Evolutionary conservation across 2,113 vertebrate genomes (phyloP).

Genomic region (Neotoma lepida): DNA sequence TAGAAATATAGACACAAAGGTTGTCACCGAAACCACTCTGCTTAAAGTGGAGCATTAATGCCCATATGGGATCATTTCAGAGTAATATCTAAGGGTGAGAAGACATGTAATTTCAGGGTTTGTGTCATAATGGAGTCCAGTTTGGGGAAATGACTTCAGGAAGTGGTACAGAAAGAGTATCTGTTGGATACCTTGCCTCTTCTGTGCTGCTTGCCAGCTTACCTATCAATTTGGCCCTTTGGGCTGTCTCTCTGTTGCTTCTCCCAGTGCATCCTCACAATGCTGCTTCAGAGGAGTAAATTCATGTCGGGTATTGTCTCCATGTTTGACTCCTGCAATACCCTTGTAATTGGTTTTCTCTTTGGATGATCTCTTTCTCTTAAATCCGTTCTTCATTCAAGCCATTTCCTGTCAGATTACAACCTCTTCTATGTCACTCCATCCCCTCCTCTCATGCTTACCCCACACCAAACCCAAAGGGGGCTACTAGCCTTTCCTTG

Average conservation of each 20-base stretch:
- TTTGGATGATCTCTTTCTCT: not conserved
- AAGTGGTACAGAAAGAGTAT: not conserved
- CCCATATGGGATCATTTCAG: not conserved
- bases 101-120: not conserved
- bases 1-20: not conserved
- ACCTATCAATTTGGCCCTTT: not conserved
- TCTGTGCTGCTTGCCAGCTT: not conserved
- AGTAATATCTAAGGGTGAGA: not conserved
- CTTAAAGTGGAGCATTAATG: not conserved
- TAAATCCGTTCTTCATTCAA: not conserved
- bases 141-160: constrained; percentile 26
- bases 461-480: not conserved
- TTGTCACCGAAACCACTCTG: not conserved
- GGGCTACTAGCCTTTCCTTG: not conserved
- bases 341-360: not conserved
- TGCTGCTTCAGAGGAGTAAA: too few species aligned
- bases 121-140: not conserved
- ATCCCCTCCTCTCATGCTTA: not conserved
- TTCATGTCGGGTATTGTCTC: too few species aligned
- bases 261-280: not conserved
- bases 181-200: not conserved
- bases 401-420: not conserved
- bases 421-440: not conserved
- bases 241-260: not conserved
- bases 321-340: not conserved